phyloP scores from a whole-genome alignment of 2,113 vertebrate species.

The Prolemur simus region DNA sequence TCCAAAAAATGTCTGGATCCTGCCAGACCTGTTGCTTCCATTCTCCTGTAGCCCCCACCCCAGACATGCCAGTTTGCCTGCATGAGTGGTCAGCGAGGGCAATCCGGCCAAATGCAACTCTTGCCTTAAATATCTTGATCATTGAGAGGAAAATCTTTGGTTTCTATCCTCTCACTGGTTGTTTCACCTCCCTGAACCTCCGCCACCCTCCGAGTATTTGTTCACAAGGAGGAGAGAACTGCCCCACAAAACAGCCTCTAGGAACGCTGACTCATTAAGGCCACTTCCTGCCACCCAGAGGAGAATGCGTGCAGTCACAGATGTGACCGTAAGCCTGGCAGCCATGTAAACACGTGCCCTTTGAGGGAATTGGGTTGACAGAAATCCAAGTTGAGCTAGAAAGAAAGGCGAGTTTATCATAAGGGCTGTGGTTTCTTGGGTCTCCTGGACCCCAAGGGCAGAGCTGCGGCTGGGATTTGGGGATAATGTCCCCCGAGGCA shows the following conservation, averaged over 20 bases:
- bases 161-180: neutral
- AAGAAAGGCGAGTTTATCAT: neutral
- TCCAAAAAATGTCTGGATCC: neutral
- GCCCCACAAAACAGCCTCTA: neutral
- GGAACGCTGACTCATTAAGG: neutral
- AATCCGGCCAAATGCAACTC: too few species aligned
- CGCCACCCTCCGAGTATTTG: neutral
- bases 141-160: neutral
- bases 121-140: neutral
- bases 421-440: neutral
- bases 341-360: neutral
- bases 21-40: neutral
- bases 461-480: neutral
- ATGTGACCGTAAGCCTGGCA: neutral
- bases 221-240: neutral
- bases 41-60: neutral
- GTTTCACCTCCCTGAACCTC: too few species aligned
- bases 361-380: neutral
- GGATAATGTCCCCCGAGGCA: neutral
- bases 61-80: neutral
- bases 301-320: neutral
- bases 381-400: neutral
- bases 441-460: neutral
- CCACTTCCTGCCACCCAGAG: too few species aligned
- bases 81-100: neutral